Base-by-base conservation (phyloP, 2,888 invertebrate genomes). In the Drosophila pegasa region DNA sequence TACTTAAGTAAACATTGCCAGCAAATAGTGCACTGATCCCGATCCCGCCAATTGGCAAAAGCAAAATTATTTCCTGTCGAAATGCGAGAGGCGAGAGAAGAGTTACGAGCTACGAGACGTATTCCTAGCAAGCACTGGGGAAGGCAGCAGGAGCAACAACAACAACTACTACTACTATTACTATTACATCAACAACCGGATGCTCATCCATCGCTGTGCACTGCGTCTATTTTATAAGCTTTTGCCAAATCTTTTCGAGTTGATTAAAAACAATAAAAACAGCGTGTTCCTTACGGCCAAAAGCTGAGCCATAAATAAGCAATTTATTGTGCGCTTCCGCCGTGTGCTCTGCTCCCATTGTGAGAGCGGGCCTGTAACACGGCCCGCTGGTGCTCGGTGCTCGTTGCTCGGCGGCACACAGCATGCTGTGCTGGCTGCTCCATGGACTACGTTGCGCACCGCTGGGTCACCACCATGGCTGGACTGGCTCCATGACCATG, bases 201-300 rank as follows among this genome's bases (percentile, higher is more conserved):
- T 71, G 86, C 60, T 66, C 75, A 85, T 85, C 70, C 86, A 85
- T 79, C 45, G 48, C 58, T 69, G 73, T 80, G 60, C 71, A 52
- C 64, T 74, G 77, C 77, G 83, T 83, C 87, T 87, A 83, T 83
- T 83, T 83, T 83, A 83, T 85, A 83, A 87, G 84, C 84, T 85
- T 85, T 72, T 72, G 80, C 68, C 88, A 84, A 84, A 85, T 87
- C 86, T 87, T 74, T 87, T 82, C 87, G 85, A 90, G 89, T 90
- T 90, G 90, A 90, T 89, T 90, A 90, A 90, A 88, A 87, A 83
- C 87, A 90, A 90, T 89, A 89, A 90, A 90, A 78, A 75, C 88
- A 86, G 80, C 84, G 78, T 88, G 86, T 80, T 86, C 70, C 84
- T 90, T 88, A 87, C 89, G 80, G 79, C 80, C 88, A 79, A 87